Evolutionary conservation across 2,888 invertebrate species (phyloP).

Genomic region (Eupithecia subumbrata): DNA sequence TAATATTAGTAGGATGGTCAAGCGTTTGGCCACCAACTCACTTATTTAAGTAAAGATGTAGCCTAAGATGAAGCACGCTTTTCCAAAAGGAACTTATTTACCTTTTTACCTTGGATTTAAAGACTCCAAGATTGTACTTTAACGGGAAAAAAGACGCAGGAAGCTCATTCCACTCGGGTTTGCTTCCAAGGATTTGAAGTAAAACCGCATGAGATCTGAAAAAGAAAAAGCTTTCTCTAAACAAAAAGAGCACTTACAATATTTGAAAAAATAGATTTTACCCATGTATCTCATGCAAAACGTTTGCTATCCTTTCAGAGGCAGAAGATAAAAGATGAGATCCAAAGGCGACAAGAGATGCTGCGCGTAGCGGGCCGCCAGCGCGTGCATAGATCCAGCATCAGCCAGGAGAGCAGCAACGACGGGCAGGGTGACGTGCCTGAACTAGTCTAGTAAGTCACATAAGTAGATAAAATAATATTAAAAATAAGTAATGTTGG

Average conservation of each 20-base stretch:
- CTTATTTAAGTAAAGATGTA: too few species aligned
- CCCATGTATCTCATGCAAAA: neutral
- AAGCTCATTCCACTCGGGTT: too few species aligned
- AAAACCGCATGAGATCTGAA: neutral
- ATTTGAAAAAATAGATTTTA: neutral
- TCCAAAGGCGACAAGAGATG: constrained; percentile 90
- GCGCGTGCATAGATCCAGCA: constrained; percentile 73
- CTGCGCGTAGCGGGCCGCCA: constrained; percentile 87
- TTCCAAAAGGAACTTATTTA: too few species aligned
- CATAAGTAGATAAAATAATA: too few species aligned
- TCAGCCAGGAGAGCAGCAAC: constrained; percentile 70
- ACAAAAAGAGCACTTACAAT: neutral
- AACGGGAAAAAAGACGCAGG: too few species aligned
- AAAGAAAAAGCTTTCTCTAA: neutral
- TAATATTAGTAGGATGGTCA: too few species aligned
- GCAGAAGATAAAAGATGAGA: constrained; percentile 89
- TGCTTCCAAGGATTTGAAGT: neutral
- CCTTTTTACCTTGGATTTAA: too few species aligned
- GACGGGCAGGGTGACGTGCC: constrained; percentile 67
- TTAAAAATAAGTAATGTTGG: too few species aligned
- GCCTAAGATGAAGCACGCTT: too few species aligned
- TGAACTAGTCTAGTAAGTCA: constrained; percentile 50
- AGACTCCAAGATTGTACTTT: too few species aligned
- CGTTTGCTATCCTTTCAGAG: constrained; percentile 67
- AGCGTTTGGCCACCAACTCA: too few species aligned